Evolutionary conservation across 2,113 vertebrate genomes (phyloP).

Genomic region (Fulica atra): DNA sequence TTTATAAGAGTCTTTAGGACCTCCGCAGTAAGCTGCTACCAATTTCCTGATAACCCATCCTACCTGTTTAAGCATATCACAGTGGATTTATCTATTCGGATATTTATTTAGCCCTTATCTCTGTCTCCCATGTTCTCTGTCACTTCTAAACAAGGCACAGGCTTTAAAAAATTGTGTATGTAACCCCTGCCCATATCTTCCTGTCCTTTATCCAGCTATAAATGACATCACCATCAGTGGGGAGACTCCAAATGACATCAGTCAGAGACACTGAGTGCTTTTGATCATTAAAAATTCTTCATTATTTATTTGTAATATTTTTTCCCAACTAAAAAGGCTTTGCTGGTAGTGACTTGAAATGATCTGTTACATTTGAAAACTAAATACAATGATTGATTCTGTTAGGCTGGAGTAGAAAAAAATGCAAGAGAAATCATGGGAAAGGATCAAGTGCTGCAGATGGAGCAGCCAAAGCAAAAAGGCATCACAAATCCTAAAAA

Average conservation of each 20-base stretch:
- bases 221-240: neutral
- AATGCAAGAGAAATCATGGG: neutral
- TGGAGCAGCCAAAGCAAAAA: neutral
- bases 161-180: neutral
- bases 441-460: neutral
- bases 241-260: neutral
- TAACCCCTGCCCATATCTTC: neutral
- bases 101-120: neutral
- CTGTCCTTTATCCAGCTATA: neutral
- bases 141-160: neutral
- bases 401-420: neutral
- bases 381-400: neutral
- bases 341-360: neutral
- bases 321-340: neutral
- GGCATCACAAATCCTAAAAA: neutral
- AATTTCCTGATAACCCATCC: neutral
- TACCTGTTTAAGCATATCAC: neutral
- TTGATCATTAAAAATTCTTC: neutral
- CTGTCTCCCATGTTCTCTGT: neutral
- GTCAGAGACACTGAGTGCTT: neutral
- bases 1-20: neutral
- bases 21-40: neutral
- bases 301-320: neutral
- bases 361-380: neutral
- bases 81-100: neutral